Evolutionary conservation across 2,113 vertebrate species (phyloP).

Genomic region (Colinus virginianus): DNA sequence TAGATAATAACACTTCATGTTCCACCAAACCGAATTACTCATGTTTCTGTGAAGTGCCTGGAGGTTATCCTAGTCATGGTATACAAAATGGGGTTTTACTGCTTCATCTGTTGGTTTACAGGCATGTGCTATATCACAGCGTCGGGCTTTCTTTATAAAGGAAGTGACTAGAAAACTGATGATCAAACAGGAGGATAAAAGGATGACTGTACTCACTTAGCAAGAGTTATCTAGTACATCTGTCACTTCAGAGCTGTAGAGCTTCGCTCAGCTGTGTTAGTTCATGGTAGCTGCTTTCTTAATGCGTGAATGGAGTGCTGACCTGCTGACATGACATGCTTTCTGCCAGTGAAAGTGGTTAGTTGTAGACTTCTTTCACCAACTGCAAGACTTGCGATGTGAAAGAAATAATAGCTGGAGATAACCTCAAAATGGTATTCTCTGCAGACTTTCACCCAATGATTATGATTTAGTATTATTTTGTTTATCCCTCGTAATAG

Average conservation of each 20-base stretch:
- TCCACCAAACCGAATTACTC: neutral
- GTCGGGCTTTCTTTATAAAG: rapidly evolving
- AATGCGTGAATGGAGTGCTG: neutral
- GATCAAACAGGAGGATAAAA: neutral
- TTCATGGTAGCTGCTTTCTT: neutral
- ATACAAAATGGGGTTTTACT: neutral
- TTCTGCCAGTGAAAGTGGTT: neutral
- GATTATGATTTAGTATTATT: neutral
- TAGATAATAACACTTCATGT: neutral
- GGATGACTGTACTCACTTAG: neutral
- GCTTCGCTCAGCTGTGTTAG: rapidly evolving
- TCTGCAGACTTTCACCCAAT: neutral
- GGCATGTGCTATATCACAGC: neutral
- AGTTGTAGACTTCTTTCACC: neutral
- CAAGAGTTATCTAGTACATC: neutral
- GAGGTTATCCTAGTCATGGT: neutral
- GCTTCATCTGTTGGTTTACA: neutral
- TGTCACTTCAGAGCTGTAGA: neutral
- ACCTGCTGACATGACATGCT: neutral
- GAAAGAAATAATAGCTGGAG: neutral
- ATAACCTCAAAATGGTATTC: neutral
- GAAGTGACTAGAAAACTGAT: neutral
- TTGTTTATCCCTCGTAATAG: neutral
- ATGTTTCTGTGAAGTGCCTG: neutral
- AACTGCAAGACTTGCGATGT: rapidly evolving